phyloP scores from a whole-genome alignment of 2,888 invertebrate species.

The Julus scanicus region DNA sequence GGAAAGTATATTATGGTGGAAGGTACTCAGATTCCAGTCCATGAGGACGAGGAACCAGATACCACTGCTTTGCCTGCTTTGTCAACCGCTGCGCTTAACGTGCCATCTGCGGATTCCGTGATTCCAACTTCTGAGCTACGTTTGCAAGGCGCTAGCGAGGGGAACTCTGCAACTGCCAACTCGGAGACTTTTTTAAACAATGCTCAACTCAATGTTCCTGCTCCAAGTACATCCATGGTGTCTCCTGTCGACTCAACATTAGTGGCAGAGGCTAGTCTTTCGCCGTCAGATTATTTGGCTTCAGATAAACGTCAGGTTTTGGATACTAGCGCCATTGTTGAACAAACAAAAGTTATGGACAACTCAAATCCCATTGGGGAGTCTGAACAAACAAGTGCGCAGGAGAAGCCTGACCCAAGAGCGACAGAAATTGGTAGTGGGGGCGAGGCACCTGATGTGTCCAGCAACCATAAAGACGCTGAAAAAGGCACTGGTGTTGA shows the following conservation, averaged over 20 bases:
- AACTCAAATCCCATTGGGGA: neutral
- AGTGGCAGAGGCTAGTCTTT: neutral
- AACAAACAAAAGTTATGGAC: neutral
- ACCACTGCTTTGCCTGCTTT: neutral
- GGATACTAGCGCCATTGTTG: neutral
- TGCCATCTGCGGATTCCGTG: neutral
- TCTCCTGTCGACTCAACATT: neutral
- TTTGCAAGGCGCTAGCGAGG: neutral
- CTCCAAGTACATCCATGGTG: neutral
- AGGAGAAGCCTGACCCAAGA: constrained; percentile 11
- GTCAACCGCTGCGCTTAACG: neutral
- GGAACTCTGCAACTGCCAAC: neutral
- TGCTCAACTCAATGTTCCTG: neutral
- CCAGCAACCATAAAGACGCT: neutral
- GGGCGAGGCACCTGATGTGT: neutral
- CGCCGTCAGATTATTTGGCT: neutral
- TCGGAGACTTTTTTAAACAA: neutral
- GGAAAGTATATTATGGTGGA: neutral
- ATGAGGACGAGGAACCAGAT: neutral
- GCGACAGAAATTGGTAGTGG: neutral
- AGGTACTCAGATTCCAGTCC: neutral
- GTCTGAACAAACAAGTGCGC: neutral
- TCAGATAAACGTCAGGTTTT: neutral
- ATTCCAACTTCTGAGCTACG: neutral
- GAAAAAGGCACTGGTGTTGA: neutral